phyloP scores from a whole-genome alignment of 2,797 vertebrate genomes.

The Chrysolophus pictus region DNA sequence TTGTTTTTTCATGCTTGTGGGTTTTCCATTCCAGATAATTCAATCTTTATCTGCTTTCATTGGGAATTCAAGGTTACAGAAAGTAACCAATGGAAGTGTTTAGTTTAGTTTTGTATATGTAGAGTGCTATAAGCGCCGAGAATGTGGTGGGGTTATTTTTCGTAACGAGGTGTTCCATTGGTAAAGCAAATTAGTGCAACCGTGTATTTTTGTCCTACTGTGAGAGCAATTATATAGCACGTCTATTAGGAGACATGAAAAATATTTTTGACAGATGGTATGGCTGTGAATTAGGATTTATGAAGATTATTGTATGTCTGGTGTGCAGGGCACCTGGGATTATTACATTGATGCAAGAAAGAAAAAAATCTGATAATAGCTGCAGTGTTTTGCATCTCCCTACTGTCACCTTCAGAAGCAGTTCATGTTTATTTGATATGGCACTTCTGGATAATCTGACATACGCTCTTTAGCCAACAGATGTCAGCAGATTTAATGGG shows the following conservation, averaged over 20 bases:
- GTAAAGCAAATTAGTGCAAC: constrained; percentile 52
- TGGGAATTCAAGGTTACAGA: constrained; percentile 19
- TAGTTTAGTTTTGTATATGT: constrained; percentile 2
- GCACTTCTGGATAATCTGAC: constrained; percentile 44
- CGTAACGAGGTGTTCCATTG: constrained; percentile 26
- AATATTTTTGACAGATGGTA: constrained; percentile 78
- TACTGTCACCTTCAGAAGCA: constrained; percentile 62
- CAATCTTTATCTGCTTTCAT: constrained; percentile 6
- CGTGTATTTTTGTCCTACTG: constrained; percentile 63
- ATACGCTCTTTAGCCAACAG: constrained; percentile 31
- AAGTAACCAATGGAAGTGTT: not conserved
- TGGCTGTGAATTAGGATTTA: constrained; percentile 75
- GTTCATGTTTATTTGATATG: constrained; percentile 53
- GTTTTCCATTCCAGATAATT: constrained; percentile 32
- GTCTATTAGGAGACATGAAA: constrained; percentile 64
- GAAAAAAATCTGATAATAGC: constrained; percentile 56
- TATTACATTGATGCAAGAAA: constrained; percentile 69
- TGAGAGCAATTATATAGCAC: constrained; percentile 62
- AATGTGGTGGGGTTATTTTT: not conserved
- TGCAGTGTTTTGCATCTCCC: constrained; percentile 53
- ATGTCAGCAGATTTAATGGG: constrained; percentile 48
- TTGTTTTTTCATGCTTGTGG: not conserved
- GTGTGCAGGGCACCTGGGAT: constrained; percentile 64
- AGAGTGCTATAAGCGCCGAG: not conserved
- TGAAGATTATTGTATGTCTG: constrained; percentile 76